These are phyloP conservation scores for Drosophila chauvacae DNA, from an alignment of 1,140 invertebrate genomes.

Conservation along the genomic window DNA sequence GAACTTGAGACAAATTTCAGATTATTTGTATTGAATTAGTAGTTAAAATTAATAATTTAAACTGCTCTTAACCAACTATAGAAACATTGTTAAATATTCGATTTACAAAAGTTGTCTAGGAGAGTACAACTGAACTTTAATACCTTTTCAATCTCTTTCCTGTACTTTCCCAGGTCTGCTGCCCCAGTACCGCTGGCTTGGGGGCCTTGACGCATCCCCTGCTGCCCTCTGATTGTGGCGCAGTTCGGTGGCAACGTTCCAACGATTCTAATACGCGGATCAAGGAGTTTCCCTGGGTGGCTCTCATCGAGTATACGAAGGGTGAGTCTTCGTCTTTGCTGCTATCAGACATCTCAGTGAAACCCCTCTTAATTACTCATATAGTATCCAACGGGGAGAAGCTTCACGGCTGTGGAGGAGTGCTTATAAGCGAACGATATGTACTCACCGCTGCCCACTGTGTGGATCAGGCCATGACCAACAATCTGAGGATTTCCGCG, in stretches of 20 bases:
- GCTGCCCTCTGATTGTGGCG: slow-evolving; percentile 67
- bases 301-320: slow-evolving; percentile 84
- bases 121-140: not conserved
- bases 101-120: not conserved
- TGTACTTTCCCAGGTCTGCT: slow-evolving; percentile 49
- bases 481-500: slow-evolving; percentile 80
- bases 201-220: slow-evolving; percentile 43
- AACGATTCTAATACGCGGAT: slow-evolving; percentile 87
- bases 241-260: slow-evolving; percentile 85
- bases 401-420: slow-evolving; percentile 86
- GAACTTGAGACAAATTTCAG: not conserved
- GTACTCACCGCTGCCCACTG: slow-evolving; percentile 87
- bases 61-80: not conserved
- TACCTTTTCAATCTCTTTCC: not conserved
- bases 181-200: slow-evolving; percentile 49
- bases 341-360: not conserved
- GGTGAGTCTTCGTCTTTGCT: slow-evolving; percentile 35
- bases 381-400: slow-evolving; percentile 49
- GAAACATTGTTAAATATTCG: not conserved
- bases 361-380: not conserved
- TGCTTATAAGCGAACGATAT: slow-evolving; percentile 86
- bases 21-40: too few species aligned
- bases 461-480: slow-evolving; percentile 83
- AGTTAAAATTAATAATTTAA: not conserved
- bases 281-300: slow-evolving; percentile 90